Evolutionary conservation across 2,888 invertebrate genomes (phyloP), one percentile per base, ranked within the genome.

Genomic region (Phrixothrix hirtus): DNA sequence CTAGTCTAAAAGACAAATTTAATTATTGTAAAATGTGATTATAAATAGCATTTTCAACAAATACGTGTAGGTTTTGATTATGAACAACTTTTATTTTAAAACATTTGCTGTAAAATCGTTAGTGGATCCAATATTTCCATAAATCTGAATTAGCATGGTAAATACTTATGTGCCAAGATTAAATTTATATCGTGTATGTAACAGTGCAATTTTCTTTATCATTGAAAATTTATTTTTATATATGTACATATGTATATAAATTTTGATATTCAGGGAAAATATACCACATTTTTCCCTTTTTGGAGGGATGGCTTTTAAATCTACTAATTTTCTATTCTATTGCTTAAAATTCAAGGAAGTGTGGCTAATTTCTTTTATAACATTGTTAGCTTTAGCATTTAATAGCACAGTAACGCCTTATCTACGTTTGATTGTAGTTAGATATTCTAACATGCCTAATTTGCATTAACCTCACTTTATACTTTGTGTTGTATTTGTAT

Each of bases 401-500:
- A 35, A 49, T 36, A 51, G 52, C 46, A 26, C 32, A 43, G 26
- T 35, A 34, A n/a, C 42, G 27, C 32, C 39, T 46, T 46, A 39
- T 52, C 45, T 52, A 11, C 13, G 36, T 52, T 47, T 39, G 41
- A 39, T 39, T 38, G 30, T 52, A 31, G 38, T 32, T 34, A 38
- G 46, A 52, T 38, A 31, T 51, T 52, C 16, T 34, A 38, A 41
- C 55, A 39, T 32, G 39, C 45, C 47, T 56, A 48, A 58, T 58
- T 58, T 58, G 45, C 58, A 58, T 58, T 55, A 56, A 47, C 48
- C 52, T 55, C 48, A 32, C 52, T 52, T 48, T 49, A 52, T 52
- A 56, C 52, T 43, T 55, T 52, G 46, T 32, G 36, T 26, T 34
- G 38, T 30, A 42, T 34, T 53, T 44, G 52, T 56, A 52, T 58